Conservation (phyloP, 2,797 vertebrate genomes). For the Falco peregrinus region DNA sequence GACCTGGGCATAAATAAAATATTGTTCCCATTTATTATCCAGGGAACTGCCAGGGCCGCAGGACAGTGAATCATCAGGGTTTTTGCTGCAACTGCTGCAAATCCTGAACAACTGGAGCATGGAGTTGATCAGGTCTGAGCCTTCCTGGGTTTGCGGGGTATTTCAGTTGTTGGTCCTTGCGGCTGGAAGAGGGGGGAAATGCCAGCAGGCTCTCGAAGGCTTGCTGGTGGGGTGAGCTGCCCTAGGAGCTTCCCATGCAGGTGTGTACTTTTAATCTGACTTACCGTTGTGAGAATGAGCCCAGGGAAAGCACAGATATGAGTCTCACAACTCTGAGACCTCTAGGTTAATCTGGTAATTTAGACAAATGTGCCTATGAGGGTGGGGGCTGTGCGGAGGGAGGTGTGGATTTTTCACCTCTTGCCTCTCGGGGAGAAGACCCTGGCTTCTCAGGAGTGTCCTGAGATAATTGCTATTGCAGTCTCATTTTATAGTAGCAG, state of each 20-base stretch:
- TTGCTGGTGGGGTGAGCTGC: neutral
- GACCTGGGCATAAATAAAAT: slow-evolving; percentile 43
- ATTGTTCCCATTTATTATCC: slow-evolving; percentile 60
- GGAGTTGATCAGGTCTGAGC: neutral
- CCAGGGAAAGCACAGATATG: accelerated
- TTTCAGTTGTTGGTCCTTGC: neutral
- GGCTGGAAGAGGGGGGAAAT: slow-evolving; percentile 17
- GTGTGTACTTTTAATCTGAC: neutral
- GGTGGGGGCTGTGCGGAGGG: accelerated
- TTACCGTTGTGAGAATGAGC: neutral
- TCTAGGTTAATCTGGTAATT: neutral
- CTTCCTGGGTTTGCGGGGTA: neutral
- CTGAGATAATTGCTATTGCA: neutral
- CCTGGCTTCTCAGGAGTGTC: neutral
- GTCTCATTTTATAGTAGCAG: neutral
- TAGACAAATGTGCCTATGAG: accelerated
- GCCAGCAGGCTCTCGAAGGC: neutral
- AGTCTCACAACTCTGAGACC: neutral
- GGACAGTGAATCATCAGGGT: slow-evolving; percentile 37
- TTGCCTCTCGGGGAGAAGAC: neutral
- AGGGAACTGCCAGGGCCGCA: slow-evolving; percentile 30
- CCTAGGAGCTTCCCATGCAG: neutral
- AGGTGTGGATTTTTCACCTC: neutral
- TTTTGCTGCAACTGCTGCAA: slow-evolving; percentile 46
- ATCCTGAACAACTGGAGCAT: slow-evolving; percentile 15